Evolutionary conservation across 2,888 invertebrate species (phyloP).

Genomic region (Tenthredo amoena): DNA sequence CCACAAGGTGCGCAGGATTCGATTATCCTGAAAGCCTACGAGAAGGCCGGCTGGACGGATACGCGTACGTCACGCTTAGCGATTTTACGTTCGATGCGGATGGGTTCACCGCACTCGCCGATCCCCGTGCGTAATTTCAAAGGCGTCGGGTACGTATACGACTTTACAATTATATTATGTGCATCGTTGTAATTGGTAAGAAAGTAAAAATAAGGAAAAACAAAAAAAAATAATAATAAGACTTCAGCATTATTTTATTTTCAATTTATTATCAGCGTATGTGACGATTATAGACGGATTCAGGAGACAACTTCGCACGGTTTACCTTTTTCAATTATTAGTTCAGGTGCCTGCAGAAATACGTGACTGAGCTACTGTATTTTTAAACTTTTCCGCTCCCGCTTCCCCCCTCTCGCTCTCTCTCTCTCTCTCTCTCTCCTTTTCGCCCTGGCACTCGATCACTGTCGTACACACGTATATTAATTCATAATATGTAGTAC

Average conservation of each 20-base stretch:
- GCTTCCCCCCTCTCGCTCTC: not conserved
- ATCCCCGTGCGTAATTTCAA: conserved; percentile 44
- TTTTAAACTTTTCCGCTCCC: not conserved
- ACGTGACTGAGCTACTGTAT: not conserved
- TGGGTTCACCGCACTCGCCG: conserved; percentile 51
- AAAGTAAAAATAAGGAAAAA: not conserved
- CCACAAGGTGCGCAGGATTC: not conserved
- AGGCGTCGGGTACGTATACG: not conserved
- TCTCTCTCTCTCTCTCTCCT: not conserved
- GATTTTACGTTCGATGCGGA: conserved; percentile 52
- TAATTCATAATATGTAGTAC: conserved; percentile 1
- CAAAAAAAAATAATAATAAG: no score
- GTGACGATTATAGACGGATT: not conserved
- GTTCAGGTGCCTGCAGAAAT: not conserved
- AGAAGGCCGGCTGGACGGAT: conserved; percentile 21
- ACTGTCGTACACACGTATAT: conserved; percentile 14
- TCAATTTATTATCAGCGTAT: no score
- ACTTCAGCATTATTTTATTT: not conserved
- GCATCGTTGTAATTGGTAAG: not conserved
- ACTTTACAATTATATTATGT: not conserved
- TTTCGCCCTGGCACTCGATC: conserved; percentile 3
- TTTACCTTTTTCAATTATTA: not conserved
- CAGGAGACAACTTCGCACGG: not conserved
- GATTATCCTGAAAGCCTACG: conserved; percentile 22
- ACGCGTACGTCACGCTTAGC: conserved; percentile 48